phyloP scores from a whole-genome alignment of 1,140 invertebrate genomes.

The Choristoneura fumiferana region DNA sequence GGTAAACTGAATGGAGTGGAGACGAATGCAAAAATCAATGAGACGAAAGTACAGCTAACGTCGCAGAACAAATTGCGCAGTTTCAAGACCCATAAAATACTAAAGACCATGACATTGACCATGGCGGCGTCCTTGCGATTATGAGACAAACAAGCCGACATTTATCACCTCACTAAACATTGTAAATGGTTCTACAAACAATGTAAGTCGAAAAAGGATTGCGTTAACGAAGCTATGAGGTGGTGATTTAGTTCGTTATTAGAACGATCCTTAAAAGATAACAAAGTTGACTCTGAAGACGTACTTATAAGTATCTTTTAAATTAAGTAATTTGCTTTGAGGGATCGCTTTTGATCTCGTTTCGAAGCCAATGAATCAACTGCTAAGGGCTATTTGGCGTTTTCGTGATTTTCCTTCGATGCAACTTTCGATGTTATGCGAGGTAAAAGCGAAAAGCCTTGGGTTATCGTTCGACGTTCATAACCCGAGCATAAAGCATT shows the following conservation, averaged over 20 bases:
- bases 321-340: no score
- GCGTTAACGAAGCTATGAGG: not conserved
- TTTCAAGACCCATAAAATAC: constrained; percentile 33
- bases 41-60: no score
- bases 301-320: no score
- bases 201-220: not conserved
- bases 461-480: constrained; percentile 20
- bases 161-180: not conserved
- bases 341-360: no score
- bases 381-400: no score
- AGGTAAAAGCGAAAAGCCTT: not conserved
- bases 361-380: no score
- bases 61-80: constrained; percentile 26
- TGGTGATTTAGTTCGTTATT: not conserved
- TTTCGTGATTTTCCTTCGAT: no score
- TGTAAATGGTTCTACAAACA: not conserved
- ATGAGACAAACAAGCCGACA: constrained; percentile 10
- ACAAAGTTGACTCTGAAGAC: no score
- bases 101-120: constrained; percentile 45
- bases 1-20: no score
- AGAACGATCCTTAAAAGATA: not conserved
- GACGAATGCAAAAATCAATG: no score
- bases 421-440: no score
- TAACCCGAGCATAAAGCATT: constrained; percentile 24
- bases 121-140: constrained; percentile 46